Evolutionary conservation across 1,140 invertebrate genomes (phyloP), one percentile per base, ranked within the genome.

Genomic region (Trachymyrmex cornetzi): DNA sequence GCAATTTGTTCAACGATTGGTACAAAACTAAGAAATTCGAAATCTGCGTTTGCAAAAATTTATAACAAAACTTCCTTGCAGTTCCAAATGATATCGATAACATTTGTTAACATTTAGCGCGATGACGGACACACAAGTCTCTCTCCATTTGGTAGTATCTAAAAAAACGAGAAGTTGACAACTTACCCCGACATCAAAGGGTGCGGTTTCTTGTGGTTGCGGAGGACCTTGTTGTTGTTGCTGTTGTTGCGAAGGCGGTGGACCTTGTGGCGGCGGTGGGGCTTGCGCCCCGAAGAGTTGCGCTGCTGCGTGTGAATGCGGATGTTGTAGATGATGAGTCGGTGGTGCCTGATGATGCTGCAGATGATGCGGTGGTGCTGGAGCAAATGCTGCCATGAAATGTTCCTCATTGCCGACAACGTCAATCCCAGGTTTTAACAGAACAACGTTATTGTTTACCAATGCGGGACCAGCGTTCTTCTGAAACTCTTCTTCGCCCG

Each of bases 401-500:
- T 95, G 95, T 84, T 95, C 95, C 89, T 95, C 95, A 85, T 94
- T 96, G 64, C 96, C 96, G 50, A 96, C 95, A 85, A 97, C 96
- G 91, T 96, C 96, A 19, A 95, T 95, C 24, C 95, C 95, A 11
- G 94, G 95, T 77, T 96, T 96, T 66, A 96, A 91, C 48, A 96
- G 91, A 16, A 96, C 95, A 30, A 96, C 94, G 48, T 95, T 94
- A 67, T 94, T 91, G 53, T 92, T 95, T 6, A 94, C 95, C 53
- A 95, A 88, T 48, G 96, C 96, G n/a, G 96, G 95, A 3, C 93
- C 94, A 3, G 95, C 95, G 88, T 96, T 96, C 92, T 97, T 97
- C 77, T 96, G 96, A 61, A 97, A 95, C 87, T 98, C 98, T 91
- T 98, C 98, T 93, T 98, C 98, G 12, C 98, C 98, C 4, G 98